Evolutionary conservation across 2,113 vertebrate species (phyloP), one percentile per base, ranked within the genome.

Genomic region (Patagioenas fasciata): DNA sequence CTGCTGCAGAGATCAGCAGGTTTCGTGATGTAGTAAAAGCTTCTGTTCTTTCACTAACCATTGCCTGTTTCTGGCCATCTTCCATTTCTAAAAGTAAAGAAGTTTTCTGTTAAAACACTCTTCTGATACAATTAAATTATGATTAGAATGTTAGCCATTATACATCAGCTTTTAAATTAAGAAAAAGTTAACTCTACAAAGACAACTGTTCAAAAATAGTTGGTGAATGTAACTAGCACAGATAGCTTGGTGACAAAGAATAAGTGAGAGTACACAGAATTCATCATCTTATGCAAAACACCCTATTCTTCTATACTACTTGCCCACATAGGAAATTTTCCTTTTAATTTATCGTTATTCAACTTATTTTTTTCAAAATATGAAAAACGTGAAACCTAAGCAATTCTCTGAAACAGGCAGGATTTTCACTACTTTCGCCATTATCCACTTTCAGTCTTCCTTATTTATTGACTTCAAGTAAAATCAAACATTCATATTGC

Each of bases 11-110:
- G 60, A 98, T 98, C 95, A 99, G 69, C 50, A 99, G 98, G 96
- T 99, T 99, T 24, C 99, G 98, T n/a, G 99, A 99, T 23, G 99
- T 99, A 34, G 99, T 99, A 95, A 99, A 99, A 66, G 99, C 98
- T 98, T 99, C 99, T 3, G 99, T 99, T 91, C 99, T 98, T 97
- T 99, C 99, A 88, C 99, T 99, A 96, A 99, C 99, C 98, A 99
- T 98, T 72, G 98, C 98, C 70, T 99, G 99, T 21, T 98, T 99
- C 92, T 98, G 99, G 29, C 99, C 99, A 53, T 99, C 98, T 62
- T 99, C 99, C 72, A 98, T 97, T 94, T 99, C 99, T 99, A 80
- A 86, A 96, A 93, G 23, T 20, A 89, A 94, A 88, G 92, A 44
- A 47, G 7, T 56, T 66, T 80, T 85, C 32, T 70, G 50, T 74